Percentiles rank a stretch among this genome's conserved stretches.
Evolutionary conservation across 2,113 vertebrate genomes (phyloP).

Genomic region (Pantherophis guttatus): DNA sequence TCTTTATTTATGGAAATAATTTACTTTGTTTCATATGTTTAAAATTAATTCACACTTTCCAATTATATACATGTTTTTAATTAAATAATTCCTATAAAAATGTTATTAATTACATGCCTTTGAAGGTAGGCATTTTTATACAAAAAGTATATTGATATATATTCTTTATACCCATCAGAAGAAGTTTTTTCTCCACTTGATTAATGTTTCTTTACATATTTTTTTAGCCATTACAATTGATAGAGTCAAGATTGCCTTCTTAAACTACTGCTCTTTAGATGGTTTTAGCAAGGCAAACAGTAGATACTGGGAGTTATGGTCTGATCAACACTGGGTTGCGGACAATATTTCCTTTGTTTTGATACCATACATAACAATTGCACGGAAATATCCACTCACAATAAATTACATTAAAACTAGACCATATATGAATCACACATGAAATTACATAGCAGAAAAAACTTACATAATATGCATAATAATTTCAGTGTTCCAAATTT

Average conservation of each 20-base stretch:
- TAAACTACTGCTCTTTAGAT: neutral
- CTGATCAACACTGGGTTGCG: neutral
- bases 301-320: neutral
- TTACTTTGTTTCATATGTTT: neutral
- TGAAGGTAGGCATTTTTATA: neutral
- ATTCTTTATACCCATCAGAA: neutral
- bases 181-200: neutral
- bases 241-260: neutral
- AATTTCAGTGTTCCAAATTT: neutral
- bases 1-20: neutral
- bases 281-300: neutral
- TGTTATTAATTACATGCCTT: neutral
- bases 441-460: neutral
- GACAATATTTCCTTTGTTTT: neutral
- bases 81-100: neutral
- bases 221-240: neutral
- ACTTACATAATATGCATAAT: neutral
- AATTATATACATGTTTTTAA: neutral
- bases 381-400: neutral
- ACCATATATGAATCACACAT: neutral
- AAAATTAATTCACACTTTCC: neutral
- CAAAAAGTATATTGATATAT: neutral
- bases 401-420: neutral
- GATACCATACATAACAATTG: neutral
- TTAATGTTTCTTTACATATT: neutral